Percentiles rank a stretch among this genome's conserved stretches.
Conservation (phyloP, 2,113 vertebrate genomes). For the Gobius niger region DNA sequence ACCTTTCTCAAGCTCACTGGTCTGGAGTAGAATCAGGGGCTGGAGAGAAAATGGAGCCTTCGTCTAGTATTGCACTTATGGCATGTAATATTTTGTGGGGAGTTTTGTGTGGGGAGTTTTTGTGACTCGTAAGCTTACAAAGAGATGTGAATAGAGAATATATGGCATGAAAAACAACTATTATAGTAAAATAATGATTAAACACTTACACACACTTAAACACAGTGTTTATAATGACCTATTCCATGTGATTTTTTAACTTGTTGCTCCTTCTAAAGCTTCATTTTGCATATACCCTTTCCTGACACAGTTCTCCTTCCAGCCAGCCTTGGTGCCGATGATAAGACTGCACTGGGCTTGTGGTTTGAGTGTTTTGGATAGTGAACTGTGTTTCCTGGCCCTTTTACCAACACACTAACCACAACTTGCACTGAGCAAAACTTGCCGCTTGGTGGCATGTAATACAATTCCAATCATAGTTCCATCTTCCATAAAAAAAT, state of each 20-base stretch:
- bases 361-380: too few species aligned
- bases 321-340: background rate
- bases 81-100: background rate
- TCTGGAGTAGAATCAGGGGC: slow-evolving; percentile 14
- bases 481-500: slow-evolving; percentile 14
- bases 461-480: slow-evolving; percentile 14
- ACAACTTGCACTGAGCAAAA: too few species aligned
- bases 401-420: too few species aligned
- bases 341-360: too few species aligned
- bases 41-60: background rate
- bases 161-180: too few species aligned
- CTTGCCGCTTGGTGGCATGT: background rate
- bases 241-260: too few species aligned
- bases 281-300: background rate
- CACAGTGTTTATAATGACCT: too few species aligned
- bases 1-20: slow-evolving; percentile 69
- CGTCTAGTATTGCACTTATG: background rate
- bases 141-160: too few species aligned
- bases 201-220: too few species aligned
- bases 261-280: background rate
- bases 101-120: background rate
- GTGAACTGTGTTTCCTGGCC: too few species aligned
- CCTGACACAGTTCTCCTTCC: background rate
- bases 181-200: too few species aligned
- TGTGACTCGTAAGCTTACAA: background rate